Percentiles rank a stretch among this genome's conserved stretches.
Evolutionary conservation across 2,113 vertebrate species (phyloP).

Genomic region (Chloebia gouldiae): DNA sequence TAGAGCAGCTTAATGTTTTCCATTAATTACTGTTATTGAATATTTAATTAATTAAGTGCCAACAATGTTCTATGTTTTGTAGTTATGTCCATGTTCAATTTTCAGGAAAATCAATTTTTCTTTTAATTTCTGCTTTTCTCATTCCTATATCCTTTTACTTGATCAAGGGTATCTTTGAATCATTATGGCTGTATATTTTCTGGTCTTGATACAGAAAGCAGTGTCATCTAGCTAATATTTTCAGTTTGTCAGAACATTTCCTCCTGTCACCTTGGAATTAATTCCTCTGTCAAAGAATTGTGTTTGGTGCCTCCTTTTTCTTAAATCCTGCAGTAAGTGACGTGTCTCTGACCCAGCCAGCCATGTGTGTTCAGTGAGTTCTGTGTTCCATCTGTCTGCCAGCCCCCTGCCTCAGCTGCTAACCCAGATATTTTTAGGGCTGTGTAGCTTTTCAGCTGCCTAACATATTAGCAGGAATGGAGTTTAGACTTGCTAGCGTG

Average conservation of each 20-base stretch:
- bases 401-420: constrained; percentile 20
- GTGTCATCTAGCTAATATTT: neutral
- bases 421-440: constrained; percentile 63
- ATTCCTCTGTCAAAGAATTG: neutral
- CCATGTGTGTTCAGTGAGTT: neutral
- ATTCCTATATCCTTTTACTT: neutral
- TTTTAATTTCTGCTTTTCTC: neutral
- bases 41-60: neutral
- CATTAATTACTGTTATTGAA: neutral
- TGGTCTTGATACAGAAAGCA: neutral
- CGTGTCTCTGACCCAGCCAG: neutral
- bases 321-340: neutral
- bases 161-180: neutral
- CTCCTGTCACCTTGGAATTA: neutral
- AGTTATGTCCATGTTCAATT: neutral
- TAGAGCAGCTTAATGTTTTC: neutral
- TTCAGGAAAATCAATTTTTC: neutral
- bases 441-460: constrained; percentile 46
- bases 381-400: constrained; percentile 25
- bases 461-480: constrained; percentile 7
- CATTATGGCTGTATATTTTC: neutral
- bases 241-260: neutral
- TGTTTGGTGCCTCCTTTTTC: neutral
- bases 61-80: neutral
- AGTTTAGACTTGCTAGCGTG: constrained; percentile 42